Base-by-base conservation (phyloP, 1,140 invertebrate genomes). In the Camponotus floridanus region DNA sequence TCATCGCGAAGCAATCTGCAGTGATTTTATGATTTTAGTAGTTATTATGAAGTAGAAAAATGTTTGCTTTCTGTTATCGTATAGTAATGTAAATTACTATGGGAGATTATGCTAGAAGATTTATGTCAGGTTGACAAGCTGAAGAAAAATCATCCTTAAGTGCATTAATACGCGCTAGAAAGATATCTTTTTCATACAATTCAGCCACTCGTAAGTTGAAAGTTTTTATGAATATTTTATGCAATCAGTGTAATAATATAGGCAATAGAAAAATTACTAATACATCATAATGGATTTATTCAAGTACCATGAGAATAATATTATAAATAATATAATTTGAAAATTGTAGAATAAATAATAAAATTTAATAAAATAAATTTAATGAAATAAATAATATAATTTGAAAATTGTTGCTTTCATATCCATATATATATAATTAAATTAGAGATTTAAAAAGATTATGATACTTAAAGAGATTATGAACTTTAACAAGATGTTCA, bases 131-230 rank as follows among this genome's bases (percentile, higher is more conserved):
- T 36, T 15, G 61, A 65, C 61, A 39, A 65, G 31, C 59, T 42
- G n/a, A 36, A 76, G 76, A 67, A 65, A 65, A 36, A 67, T 45
- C n/a, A 78, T 67, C 67, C 21, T 51, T 42, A 78, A 8, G 11
- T 51, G 18, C 1, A 78, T 64, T 57, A 74, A n/a, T 36, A 26
- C 18, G 6, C 18, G 9, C 18, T 64, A 15, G 39, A 65, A 36
- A 78, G 31, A 48, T 76, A 36, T 26, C 13, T 42, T 13, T 65
- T 33, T 42, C 15, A 13, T 26, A n/a, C 21, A 18, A 45, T 42
- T 36, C 48, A 51, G 6, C 65, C 11, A 65, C 18, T 65, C 18
- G 13, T n/a, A 33, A 3, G 21, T 55, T 59, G n/a, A 9, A 55
- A 55, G 5, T 18, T 73, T 11, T 73, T 73, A 13, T 18, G 15